Evolutionary conservation across 2,113 vertebrate species (phyloP), one percentile per base, ranked within the genome.

Genomic region (Dipodomys spectabilis): DNA sequence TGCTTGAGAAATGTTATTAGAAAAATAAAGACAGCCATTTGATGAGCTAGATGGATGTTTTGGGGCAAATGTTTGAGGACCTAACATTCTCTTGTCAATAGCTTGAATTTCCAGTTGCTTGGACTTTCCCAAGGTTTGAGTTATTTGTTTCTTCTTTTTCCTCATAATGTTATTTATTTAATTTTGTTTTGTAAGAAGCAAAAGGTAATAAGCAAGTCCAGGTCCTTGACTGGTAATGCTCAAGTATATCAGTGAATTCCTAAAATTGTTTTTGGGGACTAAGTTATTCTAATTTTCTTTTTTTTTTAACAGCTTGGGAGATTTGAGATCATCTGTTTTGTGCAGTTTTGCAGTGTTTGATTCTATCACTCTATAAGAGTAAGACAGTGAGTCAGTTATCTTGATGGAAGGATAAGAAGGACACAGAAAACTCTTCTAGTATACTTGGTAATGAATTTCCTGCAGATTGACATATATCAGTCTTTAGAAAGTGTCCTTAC

Each of bases 321-420:
- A 69, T 82, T 81, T 77, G 64, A 32, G 16, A 53, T 69, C 19
- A 19, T 22, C 32, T 62, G 0, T 69, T 30, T 78, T 39, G 79
- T 28, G 53, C 18, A 22, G 57, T 64, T 90, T 62, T 53, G n/a
- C n/a, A 44, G n/a, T 67, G 30, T 57, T 72, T 27, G 68, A 35
- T 64, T 64, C 45, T 77, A 3, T 81, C n/a, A 32, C n/a, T 39
- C n/a, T 39, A 19, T 64, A 57, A 57, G 27, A 67, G 16, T 22
- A 62, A 83, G 81, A 27, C 35, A 57, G 1, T 30, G 11, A 60
- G 69, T 64, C 77, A 35, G n/a, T 74, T 86, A 22, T 45, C 62
- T 20, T 93, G 84, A 81, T 65, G 27, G 53, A 65, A 80, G 49
- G 44, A 27, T 92, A 71, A 83, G 65, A 67, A 88, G 39, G 25